Evolutionary conservation across 2,797 vertebrate species (phyloP), one percentile per base, ranked within the genome.

Genomic region (Falco peregrinus): DNA sequence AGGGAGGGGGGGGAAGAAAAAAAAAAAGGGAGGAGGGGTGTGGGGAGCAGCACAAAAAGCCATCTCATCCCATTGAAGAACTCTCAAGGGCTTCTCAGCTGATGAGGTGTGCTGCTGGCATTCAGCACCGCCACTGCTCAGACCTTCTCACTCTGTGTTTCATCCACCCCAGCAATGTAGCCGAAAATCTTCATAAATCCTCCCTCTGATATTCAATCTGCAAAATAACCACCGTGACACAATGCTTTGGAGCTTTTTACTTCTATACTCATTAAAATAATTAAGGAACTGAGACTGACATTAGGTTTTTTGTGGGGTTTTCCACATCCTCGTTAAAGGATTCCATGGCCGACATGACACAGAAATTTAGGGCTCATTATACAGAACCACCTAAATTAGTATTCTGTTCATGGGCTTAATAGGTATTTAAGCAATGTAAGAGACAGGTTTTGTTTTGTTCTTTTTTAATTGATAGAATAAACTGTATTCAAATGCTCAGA

Each of bases 391-490:
- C 57, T 71, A 89, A 96, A 97, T 96, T 93, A 96, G 96, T 89
- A 97, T 95, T 95, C 96, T 0, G 25, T 73, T 89, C 90, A 89
- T 76, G 82, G 69, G 50, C 71, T 96, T 96, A 96, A 93, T 95
- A 96, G 92, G 76, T 96, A 97, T 97, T 97, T 95, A 96, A 95
- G 82, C 86, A 91, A 94, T 41, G 71, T 69, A 93, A 91, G 89
- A 91, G 90, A 92, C 95, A 89, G 93, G 92, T 87, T 95, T 95
- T 87, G 78, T 95, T 92, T 95, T 95, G 88, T 96, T 93, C 86
- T 87, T 71, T 93, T 95, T 84, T 94, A 96, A 96, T 93, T 94
- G 93, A 93, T 78, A 93, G 93, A 97, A 96, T 96, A 94, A 97
- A 96, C 95, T 95, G 95, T 94, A 94, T 96, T 96, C 73, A 92